Evolutionary conservation across 2,797 vertebrate species (phyloP).

Genomic region (Lophius americanus): DNA sequence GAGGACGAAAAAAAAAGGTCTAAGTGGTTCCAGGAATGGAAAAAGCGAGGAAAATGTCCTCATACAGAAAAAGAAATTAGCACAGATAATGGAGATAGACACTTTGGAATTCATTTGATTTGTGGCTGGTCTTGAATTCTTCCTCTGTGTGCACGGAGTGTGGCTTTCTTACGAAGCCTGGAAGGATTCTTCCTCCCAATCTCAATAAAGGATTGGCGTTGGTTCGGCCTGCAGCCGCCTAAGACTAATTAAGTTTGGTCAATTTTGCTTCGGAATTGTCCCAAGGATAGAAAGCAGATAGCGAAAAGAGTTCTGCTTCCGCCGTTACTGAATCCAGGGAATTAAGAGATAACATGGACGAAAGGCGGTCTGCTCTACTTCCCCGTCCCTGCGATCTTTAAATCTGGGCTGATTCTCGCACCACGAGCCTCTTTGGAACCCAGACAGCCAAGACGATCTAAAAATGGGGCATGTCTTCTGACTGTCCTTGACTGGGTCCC

Average conservation of each 20-base stretch:
- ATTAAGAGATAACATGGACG: constrained; percentile 29
- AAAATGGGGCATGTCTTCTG: constrained; percentile 63
- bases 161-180: constrained; percentile 11
- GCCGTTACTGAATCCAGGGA: constrained; percentile 40
- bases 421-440: constrained; percentile 49
- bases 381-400: constrained; percentile 38
- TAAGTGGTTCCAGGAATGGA: constrained; percentile 12
- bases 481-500: constrained; percentile 71
- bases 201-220: constrained; percentile 26
- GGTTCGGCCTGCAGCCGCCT: constrained; percentile 54
- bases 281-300: constrained; percentile 66
- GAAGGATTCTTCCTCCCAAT: constrained; percentile 37
- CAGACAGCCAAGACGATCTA: constrained; percentile 73
- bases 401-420: constrained; percentile 72
- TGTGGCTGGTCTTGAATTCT: constrained; percentile 50
- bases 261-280: constrained; percentile 60
- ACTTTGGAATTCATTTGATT: constrained; percentile 57
- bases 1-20: constrained; percentile 14
- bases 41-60: constrained; percentile 37
- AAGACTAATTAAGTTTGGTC: constrained; percentile 66
- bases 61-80: constrained; percentile 62
- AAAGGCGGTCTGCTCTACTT: constrained; percentile 49
- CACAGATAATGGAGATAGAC: constrained; percentile 25
- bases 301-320: constrained; percentile 32
- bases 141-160: background rate